phyloP scores from a whole-genome alignment of 2,888 invertebrate genomes.

The Melanargia galathea region DNA sequence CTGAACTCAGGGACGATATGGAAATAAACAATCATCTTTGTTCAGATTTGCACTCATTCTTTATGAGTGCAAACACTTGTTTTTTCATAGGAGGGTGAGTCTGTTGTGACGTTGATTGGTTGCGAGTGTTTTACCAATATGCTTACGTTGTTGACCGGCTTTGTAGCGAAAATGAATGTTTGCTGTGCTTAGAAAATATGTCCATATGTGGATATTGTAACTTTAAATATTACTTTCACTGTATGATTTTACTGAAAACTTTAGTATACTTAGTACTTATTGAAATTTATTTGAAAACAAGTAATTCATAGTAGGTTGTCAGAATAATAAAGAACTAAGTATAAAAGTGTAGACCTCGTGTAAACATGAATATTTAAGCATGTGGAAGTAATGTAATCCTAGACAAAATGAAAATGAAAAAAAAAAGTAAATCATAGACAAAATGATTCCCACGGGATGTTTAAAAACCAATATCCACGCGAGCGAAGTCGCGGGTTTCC shows the following conservation, averaged over 20 bases:
- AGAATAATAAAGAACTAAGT: too few relatives aligned
- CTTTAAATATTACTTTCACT: slow-evolving; percentile 20
- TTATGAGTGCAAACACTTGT: slow-evolving; percentile 80
- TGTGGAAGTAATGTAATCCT: too few relatives aligned
- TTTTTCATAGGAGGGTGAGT: slow-evolving; percentile 60
- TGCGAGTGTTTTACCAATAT: slow-evolving; percentile 78
- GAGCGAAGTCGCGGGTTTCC: too few relatives aligned
- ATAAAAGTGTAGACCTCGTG: too few relatives aligned
- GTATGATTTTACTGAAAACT: neutral
- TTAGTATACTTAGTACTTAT: neutral
- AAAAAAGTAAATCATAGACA: too few relatives aligned
- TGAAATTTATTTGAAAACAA: too few relatives aligned
- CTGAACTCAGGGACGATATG: slow-evolving; percentile 64
- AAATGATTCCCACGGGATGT: too few relatives aligned
- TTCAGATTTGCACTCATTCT: slow-evolving; percentile 79
- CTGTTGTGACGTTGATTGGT: slow-evolving; percentile 76
- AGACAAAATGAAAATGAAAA: too few relatives aligned
- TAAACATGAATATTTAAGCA: too few relatives aligned
- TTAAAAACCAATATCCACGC: too few relatives aligned
- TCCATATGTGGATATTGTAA: slow-evolving; percentile 50
- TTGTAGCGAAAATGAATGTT: slow-evolving; percentile 76
- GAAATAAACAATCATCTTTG: slow-evolving; percentile 78
- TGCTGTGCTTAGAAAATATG: slow-evolving; percentile 51
- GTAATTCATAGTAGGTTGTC: too few relatives aligned
- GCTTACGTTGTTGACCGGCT: slow-evolving; percentile 70